A percentile compares a stretch with the other conserved stretches of the same genome.
These are phyloP conservation scores for Brienomyrus longianalis DNA, from an alignment of 2,113 vertebrate species.

Conservation along the genomic window DNA sequence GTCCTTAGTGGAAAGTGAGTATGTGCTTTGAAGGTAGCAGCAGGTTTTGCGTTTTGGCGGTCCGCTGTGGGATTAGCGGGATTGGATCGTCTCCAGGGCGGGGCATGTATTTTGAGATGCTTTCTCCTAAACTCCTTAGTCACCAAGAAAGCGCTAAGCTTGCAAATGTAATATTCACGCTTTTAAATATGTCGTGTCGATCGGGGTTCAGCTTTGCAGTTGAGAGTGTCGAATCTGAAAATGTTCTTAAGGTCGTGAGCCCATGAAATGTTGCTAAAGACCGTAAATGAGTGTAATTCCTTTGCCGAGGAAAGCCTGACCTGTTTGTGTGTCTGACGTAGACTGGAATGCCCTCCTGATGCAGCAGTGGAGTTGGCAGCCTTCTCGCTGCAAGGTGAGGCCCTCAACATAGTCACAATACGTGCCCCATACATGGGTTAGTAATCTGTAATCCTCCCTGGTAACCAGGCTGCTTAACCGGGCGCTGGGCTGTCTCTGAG, in stretches of 20 bases:
- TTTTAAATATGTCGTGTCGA: neutral
- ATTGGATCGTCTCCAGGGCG: neutral
- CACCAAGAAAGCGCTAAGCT: neutral
- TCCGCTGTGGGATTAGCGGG: neutral
- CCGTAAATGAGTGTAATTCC: neutral
- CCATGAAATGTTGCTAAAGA: neutral
- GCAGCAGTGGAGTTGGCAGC: conserved; percentile 83
- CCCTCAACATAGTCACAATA: neutral
- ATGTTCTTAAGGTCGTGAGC: neutral
- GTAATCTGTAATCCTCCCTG: neutral
- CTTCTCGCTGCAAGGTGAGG: conserved; percentile 87
- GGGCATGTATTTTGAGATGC: neutral
- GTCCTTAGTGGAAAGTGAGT: conserved; percentile 96
- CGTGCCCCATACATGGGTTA: neutral
- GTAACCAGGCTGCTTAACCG: neutral
- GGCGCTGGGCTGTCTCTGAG: neutral
- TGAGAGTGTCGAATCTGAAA: neutral
- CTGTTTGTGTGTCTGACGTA: conserved; percentile 42
- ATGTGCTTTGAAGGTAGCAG: neutral
- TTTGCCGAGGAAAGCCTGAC: neutral
- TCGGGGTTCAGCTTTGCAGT: neutral
- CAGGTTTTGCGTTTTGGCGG: neutral
- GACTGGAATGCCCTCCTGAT: conserved; percentile 89
- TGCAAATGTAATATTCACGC: neutral
- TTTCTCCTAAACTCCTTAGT: neutral